Evolutionary conservation across 2,113 vertebrate species (phyloP), one percentile per base, ranked within the genome.

Genomic region (Pedionomus torquatus): DNA sequence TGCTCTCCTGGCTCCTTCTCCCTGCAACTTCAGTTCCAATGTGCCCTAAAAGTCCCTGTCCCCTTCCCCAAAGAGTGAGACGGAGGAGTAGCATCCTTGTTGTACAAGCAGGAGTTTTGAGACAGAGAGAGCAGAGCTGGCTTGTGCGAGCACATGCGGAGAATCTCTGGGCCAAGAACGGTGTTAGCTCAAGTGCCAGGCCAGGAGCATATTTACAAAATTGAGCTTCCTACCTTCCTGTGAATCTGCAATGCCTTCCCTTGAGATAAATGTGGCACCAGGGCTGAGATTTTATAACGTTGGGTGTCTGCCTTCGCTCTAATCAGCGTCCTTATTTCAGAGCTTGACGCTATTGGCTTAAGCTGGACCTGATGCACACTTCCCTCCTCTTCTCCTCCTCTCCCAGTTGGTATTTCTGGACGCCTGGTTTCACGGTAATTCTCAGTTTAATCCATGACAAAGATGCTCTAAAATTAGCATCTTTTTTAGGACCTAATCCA

Each of bases 401-500:
- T 82, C 15, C 44, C 68, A 93, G 37, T 6, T 88, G 82, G 63
- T 61, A 60, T 93, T 91, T 93, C 58, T 61, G 54, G 63, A 58
- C 63, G 77, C 25, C 9, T 74, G n/a, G 30, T 64, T 89, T 84
- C 77, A 31, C 51, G 64, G 75, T 37, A 93, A 69, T 72, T 86
- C 66, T 77, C 57, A 72, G 17, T 85, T 85, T 52, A 81, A 90
- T 78, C 15, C 39, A 48, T 2, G 17, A 89, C 30, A 90, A 93
- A 94, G 41, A 52, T 0, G 1, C 39, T 83, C 64, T 69, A 90
- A 92, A 82, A 68, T 90, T 81, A 90, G 44, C 61, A 64, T 43
- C 5, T 26, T 75, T 92, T 95, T 87, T 89, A 87, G 92, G 55
- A 84, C 10, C 15, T 60, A 55, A 66, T 94, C 92, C 90, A 92